Evolutionary conservation across 2,797 vertebrate species (phyloP), one percentile per base, ranked within the genome.

Genomic region (Linurgus olivaceus): DNA sequence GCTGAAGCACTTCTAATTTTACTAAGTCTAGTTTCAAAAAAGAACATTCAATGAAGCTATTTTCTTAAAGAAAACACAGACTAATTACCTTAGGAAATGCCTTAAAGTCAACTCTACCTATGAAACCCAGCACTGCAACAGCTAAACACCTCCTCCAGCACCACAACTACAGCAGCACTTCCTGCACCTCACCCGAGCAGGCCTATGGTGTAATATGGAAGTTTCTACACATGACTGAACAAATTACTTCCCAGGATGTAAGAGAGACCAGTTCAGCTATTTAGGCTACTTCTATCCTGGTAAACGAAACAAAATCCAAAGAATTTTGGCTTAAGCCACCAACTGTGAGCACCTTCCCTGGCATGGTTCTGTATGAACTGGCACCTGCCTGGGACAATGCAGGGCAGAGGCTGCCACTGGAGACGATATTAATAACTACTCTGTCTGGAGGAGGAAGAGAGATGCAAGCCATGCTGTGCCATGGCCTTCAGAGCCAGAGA

Each of bases 1-100:
- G 77, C 90, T 95, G 59, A 79, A 78, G 88, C 78, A 85, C 70
- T 88, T 92, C 71, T 84, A 19, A 48, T 70, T 94, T 95, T 88
- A 77, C 65, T 17, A 44, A 71, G 48, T 29, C 33, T 62, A 79
- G 28, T 72, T 96, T 89, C 31, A 68, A 86, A 86, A 90, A 71
- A 67, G 28, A 52, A 54, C 47, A n/a, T 19, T 52, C 33, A 83
- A 13, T 38, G 11, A 82, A 55, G 48, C 61, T 79, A 33, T 82
- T 93, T 77, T 54, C 82, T 86, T 58, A 52, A 77, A 62, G 42
- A 84, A 83, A 94, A 81, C 1, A 12, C 19, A 70, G 58, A 92
- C 82, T 72, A 86, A 92, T 85, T 78, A 85, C 38, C 86, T 40
- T 45, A 93, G 83, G 86, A 94, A 88, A 88, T 42, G 73, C 4